Percentiles rank a stretch among this genome's conserved stretches.
phyloP scores from a whole-genome alignment of 2,113 vertebrate species.

The Hymenochirus boettgeri region DNA sequence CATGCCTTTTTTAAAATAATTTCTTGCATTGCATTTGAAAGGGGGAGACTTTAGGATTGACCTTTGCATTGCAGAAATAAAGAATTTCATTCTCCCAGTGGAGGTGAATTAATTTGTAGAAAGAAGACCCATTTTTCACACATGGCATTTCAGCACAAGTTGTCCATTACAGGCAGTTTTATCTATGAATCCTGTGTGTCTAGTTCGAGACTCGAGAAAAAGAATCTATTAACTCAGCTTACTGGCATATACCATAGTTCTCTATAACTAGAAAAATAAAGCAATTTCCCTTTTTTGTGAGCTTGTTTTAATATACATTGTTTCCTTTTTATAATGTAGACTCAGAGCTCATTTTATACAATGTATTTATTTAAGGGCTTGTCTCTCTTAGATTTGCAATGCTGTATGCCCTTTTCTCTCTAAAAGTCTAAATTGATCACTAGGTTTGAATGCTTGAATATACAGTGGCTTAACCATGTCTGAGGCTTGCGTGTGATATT shows the following conservation, averaged over 20 bases:
- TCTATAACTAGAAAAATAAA: background rate
- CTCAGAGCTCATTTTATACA: background rate
- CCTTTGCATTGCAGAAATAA: slow-evolving; percentile 19
- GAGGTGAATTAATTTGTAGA: slow-evolving; percentile 25
- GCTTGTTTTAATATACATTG: background rate
- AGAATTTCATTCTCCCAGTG: background rate
- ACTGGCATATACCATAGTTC: background rate
- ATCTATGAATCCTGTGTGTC: slow-evolving; percentile 1
- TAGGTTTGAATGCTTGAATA: slow-evolving; percentile 6
- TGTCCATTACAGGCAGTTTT: slow-evolving; percentile 19
- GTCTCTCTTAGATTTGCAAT: background rate
- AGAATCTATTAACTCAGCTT: slow-evolving; percentile 1
- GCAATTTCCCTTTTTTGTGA: too few relatives aligned
- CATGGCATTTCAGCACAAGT: slow-evolving; percentile 16
- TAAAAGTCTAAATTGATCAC: too few relatives aligned
- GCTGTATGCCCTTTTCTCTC: background rate
- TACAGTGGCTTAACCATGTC: background rate
- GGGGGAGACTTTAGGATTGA: background rate
- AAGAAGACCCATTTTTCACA: slow-evolving; percentile 24
- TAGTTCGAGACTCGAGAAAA: background rate
- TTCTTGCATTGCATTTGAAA: too few relatives aligned
- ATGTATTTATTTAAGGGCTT: too few relatives aligned
- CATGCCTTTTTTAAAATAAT: too few relatives aligned
- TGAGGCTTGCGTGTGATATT: slow-evolving; percentile 27
- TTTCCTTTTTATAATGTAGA: too few relatives aligned